phyloP scores from a whole-genome alignment of 1,140 invertebrate genomes.

The Nebria ingens region DNA sequence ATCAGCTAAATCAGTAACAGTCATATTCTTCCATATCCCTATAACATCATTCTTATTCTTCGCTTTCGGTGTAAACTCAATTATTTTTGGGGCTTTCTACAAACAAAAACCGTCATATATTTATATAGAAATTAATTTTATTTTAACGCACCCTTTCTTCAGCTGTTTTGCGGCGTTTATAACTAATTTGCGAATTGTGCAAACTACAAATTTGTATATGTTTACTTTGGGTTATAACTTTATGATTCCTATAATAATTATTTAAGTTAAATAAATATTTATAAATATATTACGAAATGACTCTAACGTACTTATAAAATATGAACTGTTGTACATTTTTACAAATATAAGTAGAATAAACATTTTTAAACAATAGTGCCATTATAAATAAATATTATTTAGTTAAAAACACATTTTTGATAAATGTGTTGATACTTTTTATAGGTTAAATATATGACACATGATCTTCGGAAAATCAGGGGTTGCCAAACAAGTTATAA shows the following conservation, averaged over 20 bases:
- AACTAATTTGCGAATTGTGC: slow-evolving; percentile 22
- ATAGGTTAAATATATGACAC: no score
- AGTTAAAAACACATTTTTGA: not conserved
- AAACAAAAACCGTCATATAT: no score
- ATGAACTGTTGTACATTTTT: not conserved
- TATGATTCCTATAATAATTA: no score
- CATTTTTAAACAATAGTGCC: not conserved
- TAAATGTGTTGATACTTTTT: no score
- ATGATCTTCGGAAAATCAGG: no score
- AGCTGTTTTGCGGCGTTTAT: slow-evolving; percentile 37
- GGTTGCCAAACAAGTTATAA: no score
- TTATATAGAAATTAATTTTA: not conserved
- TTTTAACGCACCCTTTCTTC: slow-evolving; percentile 42
- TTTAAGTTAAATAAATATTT: no score
- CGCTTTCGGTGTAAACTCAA: slow-evolving; percentile 40
- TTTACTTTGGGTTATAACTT: no score
- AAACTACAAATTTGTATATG: no score
- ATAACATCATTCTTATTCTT: slow-evolving; percentile 38
- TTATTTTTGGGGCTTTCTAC: slow-evolving; percentile 39
- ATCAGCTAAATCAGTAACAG: slow-evolving; percentile 57
- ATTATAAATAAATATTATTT: not conserved
- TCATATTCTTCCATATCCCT: slow-evolving; percentile 70
- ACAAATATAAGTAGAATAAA: not conserved
- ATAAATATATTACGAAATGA: no score
- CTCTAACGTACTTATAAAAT: not conserved